Evolutionary conservation across 2,797 vertebrate species (phyloP), one percentile per base, ranked within the genome.

Genomic region (Pempheris klunzingeri): DNA sequence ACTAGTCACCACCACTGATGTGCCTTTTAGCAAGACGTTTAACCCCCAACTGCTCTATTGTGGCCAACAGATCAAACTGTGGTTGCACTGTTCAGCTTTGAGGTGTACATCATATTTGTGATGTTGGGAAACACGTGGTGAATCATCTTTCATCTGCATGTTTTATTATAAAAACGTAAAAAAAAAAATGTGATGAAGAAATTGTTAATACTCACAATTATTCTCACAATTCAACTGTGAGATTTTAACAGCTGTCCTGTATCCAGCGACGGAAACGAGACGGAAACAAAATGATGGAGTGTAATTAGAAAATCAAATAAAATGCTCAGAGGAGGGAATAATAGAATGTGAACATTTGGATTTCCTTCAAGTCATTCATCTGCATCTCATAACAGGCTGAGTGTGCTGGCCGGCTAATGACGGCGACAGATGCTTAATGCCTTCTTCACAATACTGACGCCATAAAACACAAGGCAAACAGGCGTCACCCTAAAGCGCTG

Each of bases 391-490:
- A 86, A 85, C 76, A 81, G 84, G 83, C 81, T 60, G 76, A 83
- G 80, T 80, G 81, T 74, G 85, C 81, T 87, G 82, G 88, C 88
- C 50, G 64, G 79, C 88, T 92, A 92, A 94, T 92, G 87, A 92
- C 69, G 66, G 39, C 74, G 64, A 84, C 93, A 93, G 92, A 90
- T 93, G 92, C 87, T 89, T 92, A 92, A 93, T 92, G 90, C 85
- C 85, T 92, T 83, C 88, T 89, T 92, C 82, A 90, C 90, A 93
- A 90, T 91, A 79, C 91, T 68, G 87, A 86, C 63, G 82, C 90
- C 76, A 92, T 92, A 91, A 94, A 94, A 91, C 88, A 92, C 88
- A 85, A 91, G 80, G 83, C 90, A 91, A 91, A 92, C 89, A 90
- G 91, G 87, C 88, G 77, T 89, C 85, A 70, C 90, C 88, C 89